Base-by-base conservation (phyloP, 2,113 vertebrate species). In the Hippoglossus stenolepis region DNA sequence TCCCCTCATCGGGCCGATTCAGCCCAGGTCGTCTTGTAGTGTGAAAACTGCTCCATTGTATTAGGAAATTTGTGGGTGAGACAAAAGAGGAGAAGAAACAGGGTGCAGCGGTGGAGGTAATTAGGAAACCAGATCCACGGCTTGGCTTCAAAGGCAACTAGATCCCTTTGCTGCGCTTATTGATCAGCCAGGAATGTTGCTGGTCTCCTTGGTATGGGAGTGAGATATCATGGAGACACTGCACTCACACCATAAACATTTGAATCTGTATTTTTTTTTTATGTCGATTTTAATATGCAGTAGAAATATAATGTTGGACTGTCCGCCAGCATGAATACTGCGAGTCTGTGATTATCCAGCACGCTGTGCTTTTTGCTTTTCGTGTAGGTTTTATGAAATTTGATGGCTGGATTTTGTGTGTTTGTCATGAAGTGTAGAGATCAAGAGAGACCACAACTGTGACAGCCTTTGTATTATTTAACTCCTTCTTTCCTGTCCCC, bases 41-140 rank as follows among this genome's bases (percentile, higher is more conserved):
- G 83, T 89, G 86, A 91, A 91, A 93, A 91, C 80, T 49, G 79
- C 84, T 90, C 80, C 73, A 87, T 91, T 93, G 91, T 93, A 92
- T 93, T n/a, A 85, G 84, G 80, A 88, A 91, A 85, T 82, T 83
- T 91, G 87, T 82, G 82, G 83, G 84, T 80, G 90, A 84, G 75
- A 85, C 84, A 81, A 82, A 8, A 31, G 31, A 84, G 78, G 71
- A 70, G 77, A 79, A 70, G 64, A 88, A 62, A 79, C 67, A 82
- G 82, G 82, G 91, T 82, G 73, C 84, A 78, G 77, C 61, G 83
- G 73, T 85, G 84, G 69, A 84, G 87, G 87, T 93, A 91, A 93
- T 94, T 93, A 92, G 90, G 91, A 91, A 93, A 94, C 91, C 92
- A 94, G 92, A 94, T 90, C 93, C 88, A 88, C 68, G 72, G 77